These are phyloP conservation scores for Meiosimyza platycephala DNA, from an alignment of 2,888 invertebrate species.

Conservation along the genomic window DNA sequence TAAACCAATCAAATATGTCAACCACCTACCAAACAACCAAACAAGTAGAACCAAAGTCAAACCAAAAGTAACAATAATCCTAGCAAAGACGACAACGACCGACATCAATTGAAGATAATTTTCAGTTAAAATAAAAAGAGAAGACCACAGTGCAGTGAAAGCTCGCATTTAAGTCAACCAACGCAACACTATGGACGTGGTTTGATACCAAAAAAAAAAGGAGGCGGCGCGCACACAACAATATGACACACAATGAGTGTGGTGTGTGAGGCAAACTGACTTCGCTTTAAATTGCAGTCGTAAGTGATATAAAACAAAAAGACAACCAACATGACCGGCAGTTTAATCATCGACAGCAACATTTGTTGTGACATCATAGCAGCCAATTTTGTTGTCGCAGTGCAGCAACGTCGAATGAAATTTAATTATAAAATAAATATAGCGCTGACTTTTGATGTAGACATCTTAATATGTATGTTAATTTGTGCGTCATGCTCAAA, in stretches of 20 bases:
- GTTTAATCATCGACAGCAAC: background rate
- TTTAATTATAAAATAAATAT: slow-evolving; percentile 22
- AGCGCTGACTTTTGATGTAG: background rate
- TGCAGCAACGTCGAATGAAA: slow-evolving; percentile 9
- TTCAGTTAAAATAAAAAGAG: background rate
- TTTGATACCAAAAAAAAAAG: background rate
- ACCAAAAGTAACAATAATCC: background rate
- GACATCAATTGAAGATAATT: slow-evolving; percentile 20
- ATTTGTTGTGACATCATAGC: background rate
- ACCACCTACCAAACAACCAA: no score
- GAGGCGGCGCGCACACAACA: background rate
- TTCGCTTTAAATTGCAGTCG: background rate
- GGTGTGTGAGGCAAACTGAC: background rate
- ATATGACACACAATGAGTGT: background rate
- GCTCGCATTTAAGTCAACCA: slow-evolving; percentile 11
- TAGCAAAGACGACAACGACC: background rate
- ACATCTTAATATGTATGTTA: background rate
- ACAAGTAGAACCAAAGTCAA: no score
- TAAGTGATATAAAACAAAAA: background rate
- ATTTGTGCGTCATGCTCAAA: background rate
- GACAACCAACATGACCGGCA: background rate
- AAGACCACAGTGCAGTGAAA: no score
- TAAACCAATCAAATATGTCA: slow-evolving; percentile 13
- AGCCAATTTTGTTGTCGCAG: no score
- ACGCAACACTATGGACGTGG: background rate